phyloP scores from a whole-genome alignment of 2,113 vertebrate species.

The Ranitomeya variabilis region DNA sequence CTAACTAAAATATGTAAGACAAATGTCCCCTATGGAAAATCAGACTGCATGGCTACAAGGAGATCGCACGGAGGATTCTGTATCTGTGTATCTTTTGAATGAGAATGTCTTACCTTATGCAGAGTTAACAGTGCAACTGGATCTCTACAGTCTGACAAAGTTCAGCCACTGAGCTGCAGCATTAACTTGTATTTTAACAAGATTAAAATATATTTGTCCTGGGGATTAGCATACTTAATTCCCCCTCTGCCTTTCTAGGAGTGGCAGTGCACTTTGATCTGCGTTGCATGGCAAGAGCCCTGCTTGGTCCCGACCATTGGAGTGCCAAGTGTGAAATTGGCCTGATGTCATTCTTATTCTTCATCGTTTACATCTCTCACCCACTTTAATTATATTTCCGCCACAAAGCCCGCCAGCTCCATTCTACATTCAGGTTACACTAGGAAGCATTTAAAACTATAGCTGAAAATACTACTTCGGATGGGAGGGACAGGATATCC shows the following conservation, averaged over 20 bases:
- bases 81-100: slow-evolving; percentile 73
- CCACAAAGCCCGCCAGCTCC: slow-evolving; percentile 85
- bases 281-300: slow-evolving; percentile 89
- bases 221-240: slow-evolving; percentile 99
- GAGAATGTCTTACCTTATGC: slow-evolving; percentile 78
- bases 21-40: slow-evolving; percentile 47
- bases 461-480: slow-evolving; percentile 82
- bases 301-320: slow-evolving; percentile 91
- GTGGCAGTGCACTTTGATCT: slow-evolving; percentile 97
- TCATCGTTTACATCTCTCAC: slow-evolving; percentile 95
- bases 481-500: slow-evolving; percentile 52
- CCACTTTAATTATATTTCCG: slow-evolving; percentile 99
- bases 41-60: slow-evolving; percentile 32
- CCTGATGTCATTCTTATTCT: slow-evolving; percentile 98
- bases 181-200: slow-evolving; percentile 99
- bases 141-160: slow-evolving; percentile 88
- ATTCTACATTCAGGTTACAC: slow-evolving; percentile 94
- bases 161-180: slow-evolving; percentile 93
- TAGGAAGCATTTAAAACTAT: slow-evolving; percentile 90
- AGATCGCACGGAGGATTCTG: slow-evolving; percentile 62
- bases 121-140: slow-evolving; percentile 86
- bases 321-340: slow-evolving; percentile 99
- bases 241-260: slow-evolving; percentile 87
- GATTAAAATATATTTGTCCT: slow-evolving; percentile 99
- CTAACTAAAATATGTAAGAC: slow-evolving; percentile 49